Conservation (phyloP, 2,797 vertebrate genomes). For the Hydrolagus colliei region DNA sequence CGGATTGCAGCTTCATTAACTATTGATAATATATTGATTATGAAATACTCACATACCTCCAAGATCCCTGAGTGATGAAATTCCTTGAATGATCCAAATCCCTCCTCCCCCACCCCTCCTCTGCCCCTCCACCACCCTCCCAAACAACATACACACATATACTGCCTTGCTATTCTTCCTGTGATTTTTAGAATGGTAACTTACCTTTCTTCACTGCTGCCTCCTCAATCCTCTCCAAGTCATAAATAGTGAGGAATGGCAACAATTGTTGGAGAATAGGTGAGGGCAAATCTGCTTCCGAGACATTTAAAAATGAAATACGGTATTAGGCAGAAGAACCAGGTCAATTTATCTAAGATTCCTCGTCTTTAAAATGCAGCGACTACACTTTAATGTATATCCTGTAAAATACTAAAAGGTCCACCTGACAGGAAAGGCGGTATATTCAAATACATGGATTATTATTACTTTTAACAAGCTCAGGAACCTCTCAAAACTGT, state of each 20-base stretch:
- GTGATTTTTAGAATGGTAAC: neutral
- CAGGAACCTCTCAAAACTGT: no score
- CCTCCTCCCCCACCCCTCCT: neutral
- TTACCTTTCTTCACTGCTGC: slow-evolving; percentile 71
- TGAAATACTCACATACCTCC: no score
- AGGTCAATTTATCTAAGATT: neutral
- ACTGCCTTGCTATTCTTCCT: no score
- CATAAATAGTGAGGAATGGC: slow-evolving; percentile 72
- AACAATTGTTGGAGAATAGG: slow-evolving; percentile 73
- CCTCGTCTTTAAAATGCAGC: slow-evolving; percentile 5
- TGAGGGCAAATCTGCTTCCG: slow-evolving; percentile 61
- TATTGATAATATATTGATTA: no score
- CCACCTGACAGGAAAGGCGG: neutral
- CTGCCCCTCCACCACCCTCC: neutral
- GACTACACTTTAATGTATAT: no score
- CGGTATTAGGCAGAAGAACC: slow-evolving; percentile 22
- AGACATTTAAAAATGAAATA: slow-evolving; percentile 32
- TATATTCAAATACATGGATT: no score
- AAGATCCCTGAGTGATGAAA: no score
- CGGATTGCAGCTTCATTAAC: no score
- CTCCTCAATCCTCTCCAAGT: slow-evolving; percentile 72
- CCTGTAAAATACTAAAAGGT: neutral
- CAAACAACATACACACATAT: neutral
- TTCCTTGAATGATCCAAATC: no score
- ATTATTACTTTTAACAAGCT: no score